A percentile compares a stretch with the other conserved stretches of the same genome.
phyloP scores from a whole-genome alignment of 2,797 vertebrate genomes.

The Darevskia mixta region DNA sequence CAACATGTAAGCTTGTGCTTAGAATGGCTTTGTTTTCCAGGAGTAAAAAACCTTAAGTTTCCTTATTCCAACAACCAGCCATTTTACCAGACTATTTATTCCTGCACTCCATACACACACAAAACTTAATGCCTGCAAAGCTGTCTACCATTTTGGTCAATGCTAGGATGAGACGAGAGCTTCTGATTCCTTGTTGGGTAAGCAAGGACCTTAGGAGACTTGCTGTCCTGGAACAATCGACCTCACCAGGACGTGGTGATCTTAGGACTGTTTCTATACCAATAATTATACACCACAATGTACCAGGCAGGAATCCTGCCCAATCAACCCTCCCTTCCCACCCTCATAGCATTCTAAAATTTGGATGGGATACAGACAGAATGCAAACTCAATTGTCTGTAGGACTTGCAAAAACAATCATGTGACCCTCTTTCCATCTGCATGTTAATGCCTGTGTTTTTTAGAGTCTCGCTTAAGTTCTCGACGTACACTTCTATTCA shows the following conservation, averaged over 20 bases:
- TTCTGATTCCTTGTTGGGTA: not conserved
- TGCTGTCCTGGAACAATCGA: not conserved
- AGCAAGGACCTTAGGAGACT: not conserved
- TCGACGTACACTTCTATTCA: constrained; percentile 65
- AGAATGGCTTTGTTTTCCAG: no score
- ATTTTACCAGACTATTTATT: no score
- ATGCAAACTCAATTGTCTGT: constrained; percentile 40
- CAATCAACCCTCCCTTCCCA: not conserved
- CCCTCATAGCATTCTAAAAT: constrained; percentile 9
- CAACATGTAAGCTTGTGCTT: no score
- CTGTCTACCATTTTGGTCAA: not conserved
- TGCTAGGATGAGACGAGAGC: not conserved
- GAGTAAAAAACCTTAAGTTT: no score
- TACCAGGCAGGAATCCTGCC: not conserved
- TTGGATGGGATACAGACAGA: constrained; percentile 39
- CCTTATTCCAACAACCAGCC: no score
- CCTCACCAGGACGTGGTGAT: not conserved
- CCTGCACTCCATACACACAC: no score
- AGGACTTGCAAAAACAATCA: constrained; percentile 50
- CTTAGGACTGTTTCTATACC: not conserved
- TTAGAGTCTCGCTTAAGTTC: constrained; percentile 60
- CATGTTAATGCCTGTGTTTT: constrained; percentile 59
- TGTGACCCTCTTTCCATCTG: constrained; percentile 53
- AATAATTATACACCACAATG: not conserved
- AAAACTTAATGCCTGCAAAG: no score